Evolutionary conservation across 1,140 invertebrate genomes (phyloP), one percentile per base, ranked within the genome.

Genomic region (Bombus difficillimus): DNA sequence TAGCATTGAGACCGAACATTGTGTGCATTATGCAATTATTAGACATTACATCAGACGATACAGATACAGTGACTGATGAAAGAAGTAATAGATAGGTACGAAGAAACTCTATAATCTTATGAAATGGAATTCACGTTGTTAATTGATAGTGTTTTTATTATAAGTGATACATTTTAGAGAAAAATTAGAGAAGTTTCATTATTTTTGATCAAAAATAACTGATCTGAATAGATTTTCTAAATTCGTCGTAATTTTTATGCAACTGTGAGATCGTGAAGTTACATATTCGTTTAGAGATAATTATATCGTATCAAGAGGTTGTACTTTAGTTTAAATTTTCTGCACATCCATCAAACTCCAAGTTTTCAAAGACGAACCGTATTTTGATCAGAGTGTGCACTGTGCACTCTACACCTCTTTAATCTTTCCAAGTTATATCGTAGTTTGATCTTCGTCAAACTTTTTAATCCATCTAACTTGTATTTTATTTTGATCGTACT

Each of bases 371-470:
- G 32, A 34, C 57, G 32, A 12, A 77, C 22, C 13, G 39, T 32
- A 32, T 39, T 76, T 57, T 39, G 47, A 39, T n/a, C 25, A 39
- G 6, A 10, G 8, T 10, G 39, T 15, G 13, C 34, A 18, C 47
- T 53, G 47, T 53, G 18, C 47, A 53, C 47, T 53, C 47, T 53
- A 53, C 47, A 39, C 2, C 15, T 62, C 25, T 62, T 77, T 62
- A 62, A 62, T 77, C 53, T 32, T 32, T 3, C 47, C 12, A 59
- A 76, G 75, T 64, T 62, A 39, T 41, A 41, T n/a, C 18, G 15
- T n/a, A 18, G 62, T 41, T 41, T 57, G 57, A 77, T 77, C n/a
- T 77, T 79, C 39, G 41, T 66, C n/a, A 28, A 28, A 79, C 39
- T 43, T 66, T 47, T 66, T 79, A 66, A 43, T 79, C n/a, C n/a